phyloP scores from a whole-genome alignment of 2,888 invertebrate genomes.

The Eucera pruinosa region DNA sequence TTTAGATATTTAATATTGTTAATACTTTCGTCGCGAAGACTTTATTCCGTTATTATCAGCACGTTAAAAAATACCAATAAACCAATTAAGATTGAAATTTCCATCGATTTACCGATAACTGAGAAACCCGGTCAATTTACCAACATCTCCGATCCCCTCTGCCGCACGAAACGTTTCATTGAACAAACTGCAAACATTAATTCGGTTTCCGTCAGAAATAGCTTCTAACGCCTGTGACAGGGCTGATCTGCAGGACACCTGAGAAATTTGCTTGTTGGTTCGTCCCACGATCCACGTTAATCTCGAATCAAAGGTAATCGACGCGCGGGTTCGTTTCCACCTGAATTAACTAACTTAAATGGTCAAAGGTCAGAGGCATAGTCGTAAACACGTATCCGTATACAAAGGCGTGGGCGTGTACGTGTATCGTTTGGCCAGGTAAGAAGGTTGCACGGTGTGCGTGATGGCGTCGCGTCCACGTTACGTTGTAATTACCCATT shows the following conservation, averaged over 20 bases:
- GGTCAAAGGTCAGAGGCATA: constrained; percentile 22
- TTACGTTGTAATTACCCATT: constrained; percentile 67
- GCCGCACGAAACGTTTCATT: too few relatives aligned
- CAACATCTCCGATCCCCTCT: too few relatives aligned
- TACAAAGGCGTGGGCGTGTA: background rate
- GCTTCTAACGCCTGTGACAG: background rate
- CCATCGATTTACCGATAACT: too few relatives aligned
- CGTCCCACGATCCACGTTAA: background rate
- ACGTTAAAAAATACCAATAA: too few relatives aligned
- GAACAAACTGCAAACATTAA: too few relatives aligned
- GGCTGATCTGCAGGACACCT: background rate
- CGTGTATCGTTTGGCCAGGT: background rate
- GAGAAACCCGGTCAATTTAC: too few relatives aligned
- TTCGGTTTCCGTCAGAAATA: too few relatives aligned
- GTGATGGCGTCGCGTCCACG: constrained; percentile 37
- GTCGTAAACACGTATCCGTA: background rate
- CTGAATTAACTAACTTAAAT: constrained; percentile 18
- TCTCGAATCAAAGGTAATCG: constrained; percentile 8
- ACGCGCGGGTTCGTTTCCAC: background rate
- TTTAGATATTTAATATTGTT: too few relatives aligned
- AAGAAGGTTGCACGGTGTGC: constrained; percentile 22
- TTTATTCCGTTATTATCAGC: too few relatives aligned
- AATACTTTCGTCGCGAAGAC: too few relatives aligned
- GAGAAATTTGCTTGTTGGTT: background rate
- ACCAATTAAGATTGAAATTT: too few relatives aligned